Evolutionary conservation across 2,888 invertebrate genomes (phyloP).

Genomic region (Cecidostiba fungosa): DNA sequence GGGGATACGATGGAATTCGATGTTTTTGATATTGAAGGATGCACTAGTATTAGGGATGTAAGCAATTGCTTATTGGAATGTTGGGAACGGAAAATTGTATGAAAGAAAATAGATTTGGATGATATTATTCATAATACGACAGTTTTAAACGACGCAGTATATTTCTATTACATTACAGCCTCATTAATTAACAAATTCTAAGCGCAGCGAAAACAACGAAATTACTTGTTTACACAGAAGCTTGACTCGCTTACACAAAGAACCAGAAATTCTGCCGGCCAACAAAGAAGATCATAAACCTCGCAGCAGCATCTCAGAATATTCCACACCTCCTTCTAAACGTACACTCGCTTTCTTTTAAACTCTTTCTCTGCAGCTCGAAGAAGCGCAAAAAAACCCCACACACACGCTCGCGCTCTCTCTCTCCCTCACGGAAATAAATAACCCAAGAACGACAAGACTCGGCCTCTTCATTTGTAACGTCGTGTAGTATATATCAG

Average conservation of each 20-base stretch:
- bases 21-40: constrained; percentile 2
- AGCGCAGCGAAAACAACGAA: background rate
- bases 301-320: background rate
- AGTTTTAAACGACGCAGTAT: too few relatives aligned
- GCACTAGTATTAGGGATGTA: background rate
- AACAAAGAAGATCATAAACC: background rate
- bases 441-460: constrained; percentile 28
- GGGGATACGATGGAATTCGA: background rate
- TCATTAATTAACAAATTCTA: background rate
- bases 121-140: too few relatives aligned
- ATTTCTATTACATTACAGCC: too few relatives aligned
- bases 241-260: constrained; percentile 3
- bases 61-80: background rate
- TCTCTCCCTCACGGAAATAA: constrained; percentile 29
- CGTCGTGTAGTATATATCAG: background rate
- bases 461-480: constrained; percentile 51
- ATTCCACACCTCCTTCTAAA: background rate
- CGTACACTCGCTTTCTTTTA: background rate
- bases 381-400: background rate
- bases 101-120: background rate
- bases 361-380: background rate
- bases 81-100: background rate
- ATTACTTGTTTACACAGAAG: background rate
- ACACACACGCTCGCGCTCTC: background rate
- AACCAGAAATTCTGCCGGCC: background rate